Conservation (phyloP, 1,140 invertebrate genomes). For the Drosophila willistoni region DNA sequence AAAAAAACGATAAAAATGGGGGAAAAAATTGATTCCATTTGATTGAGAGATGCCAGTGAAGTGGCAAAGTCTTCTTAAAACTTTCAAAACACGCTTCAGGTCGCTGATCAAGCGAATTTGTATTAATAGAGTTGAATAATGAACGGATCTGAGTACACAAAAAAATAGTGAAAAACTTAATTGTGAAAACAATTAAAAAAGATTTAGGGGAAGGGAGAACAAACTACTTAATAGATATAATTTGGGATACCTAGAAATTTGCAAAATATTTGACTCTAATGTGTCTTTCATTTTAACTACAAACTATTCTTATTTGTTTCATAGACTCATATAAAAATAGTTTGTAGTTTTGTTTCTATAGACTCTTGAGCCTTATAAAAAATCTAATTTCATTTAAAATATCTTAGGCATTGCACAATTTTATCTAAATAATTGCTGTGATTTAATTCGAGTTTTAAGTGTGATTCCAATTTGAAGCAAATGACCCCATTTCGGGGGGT, state of each 20-base stretch:
- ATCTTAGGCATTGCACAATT: too few relatives aligned
- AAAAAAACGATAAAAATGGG: conserved; percentile 11
- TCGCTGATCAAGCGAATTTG: conserved; percentile 30
- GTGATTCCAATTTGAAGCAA: not conserved
- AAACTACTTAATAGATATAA: not conserved
- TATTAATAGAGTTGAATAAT: conserved; percentile 25
- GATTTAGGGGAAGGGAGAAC: not conserved
- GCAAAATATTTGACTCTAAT: too few relatives aligned
- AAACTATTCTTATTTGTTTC: too few relatives aligned
- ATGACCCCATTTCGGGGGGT: conserved; percentile 4
- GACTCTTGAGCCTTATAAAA: too few relatives aligned
- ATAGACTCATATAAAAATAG: too few relatives aligned
- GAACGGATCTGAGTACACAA: not conserved
- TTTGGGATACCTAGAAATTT: not conserved
- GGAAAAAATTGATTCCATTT: not conserved
- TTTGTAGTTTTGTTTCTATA: too few relatives aligned
- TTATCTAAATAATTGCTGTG: not conserved
- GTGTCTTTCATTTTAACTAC: too few relatives aligned
- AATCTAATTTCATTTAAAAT: too few relatives aligned
- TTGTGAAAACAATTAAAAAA: not conserved
- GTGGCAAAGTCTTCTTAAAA: conserved; percentile 33
- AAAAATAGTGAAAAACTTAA: too few relatives aligned
- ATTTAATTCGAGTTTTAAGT: not conserved
- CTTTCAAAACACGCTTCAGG: conserved; percentile 43
- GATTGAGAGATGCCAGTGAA: conserved; percentile 26